A percentile compares a stretch with the other conserved stretches of the same genome.
Evolutionary conservation across 2,797 vertebrate genomes (phyloP).

Genomic region (Synanceia verrucosa): DNA sequence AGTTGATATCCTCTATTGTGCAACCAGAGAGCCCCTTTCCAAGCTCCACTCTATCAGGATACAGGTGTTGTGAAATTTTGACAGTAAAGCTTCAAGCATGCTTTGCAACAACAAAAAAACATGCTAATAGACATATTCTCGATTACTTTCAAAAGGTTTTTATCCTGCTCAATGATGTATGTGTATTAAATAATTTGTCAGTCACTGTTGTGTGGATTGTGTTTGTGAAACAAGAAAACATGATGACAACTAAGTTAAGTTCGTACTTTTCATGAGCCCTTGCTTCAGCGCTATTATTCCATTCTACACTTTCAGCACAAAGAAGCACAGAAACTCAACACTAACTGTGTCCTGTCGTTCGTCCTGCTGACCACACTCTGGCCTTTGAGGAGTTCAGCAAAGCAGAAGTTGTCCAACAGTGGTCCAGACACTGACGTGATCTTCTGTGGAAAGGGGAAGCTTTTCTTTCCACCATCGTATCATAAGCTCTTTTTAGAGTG

Average conservation of each 20-base stretch:
- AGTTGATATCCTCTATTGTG: neutral
- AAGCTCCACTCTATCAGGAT: slow-evolving; percentile 2
- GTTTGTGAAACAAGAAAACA: neutral
- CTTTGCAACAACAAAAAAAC: neutral
- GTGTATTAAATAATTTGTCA: neutral
- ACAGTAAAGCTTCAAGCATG: neutral
- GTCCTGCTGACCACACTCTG: slow-evolving; percentile 18
- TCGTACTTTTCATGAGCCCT: neutral
- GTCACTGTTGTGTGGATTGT: neutral
- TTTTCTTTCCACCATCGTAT: neutral
- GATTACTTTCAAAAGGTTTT: neutral
- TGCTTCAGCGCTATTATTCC: neutral
- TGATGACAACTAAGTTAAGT: neutral
- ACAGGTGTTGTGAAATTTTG: slow-evolving; percentile 1
- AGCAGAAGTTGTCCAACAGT: slow-evolving; percentile 65
- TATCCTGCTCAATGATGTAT: neutral
- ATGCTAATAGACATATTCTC: neutral
- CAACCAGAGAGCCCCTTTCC: neutral
- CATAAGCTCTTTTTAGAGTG: neutral
- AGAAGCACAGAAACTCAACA: slow-evolving; percentile 11
- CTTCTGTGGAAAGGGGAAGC: slow-evolving; percentile 71
- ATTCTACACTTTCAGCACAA: slow-evolving; percentile 26
- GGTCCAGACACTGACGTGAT: slow-evolving; percentile 26
- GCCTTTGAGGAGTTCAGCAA: slow-evolving; percentile 28
- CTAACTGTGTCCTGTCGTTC: slow-evolving; percentile 7